Base-by-base conservation (phyloP, 2,113 vertebrate genomes). In the Hypomesus transpacificus region DNA sequence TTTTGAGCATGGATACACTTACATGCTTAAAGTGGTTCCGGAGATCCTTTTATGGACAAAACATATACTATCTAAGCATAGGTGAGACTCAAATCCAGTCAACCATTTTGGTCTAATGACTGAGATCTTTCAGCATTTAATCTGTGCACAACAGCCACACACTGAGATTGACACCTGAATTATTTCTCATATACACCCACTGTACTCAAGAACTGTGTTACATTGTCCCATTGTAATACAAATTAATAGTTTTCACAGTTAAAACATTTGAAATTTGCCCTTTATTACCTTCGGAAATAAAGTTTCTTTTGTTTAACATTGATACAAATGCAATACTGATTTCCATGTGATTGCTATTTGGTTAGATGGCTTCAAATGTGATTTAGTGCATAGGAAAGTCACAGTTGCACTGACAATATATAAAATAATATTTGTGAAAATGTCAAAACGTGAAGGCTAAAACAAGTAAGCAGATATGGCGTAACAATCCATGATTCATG, bases 371-470 rank as follows among this genome's bases (percentile, higher is more conserved):
- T 79, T 78, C 31, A 84, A 82, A 86, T 87, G 85, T 85, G 81
- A 84, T 84, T 80, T 85, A 24, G 74, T 80, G 73, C n/a, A 66
- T 65, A 13, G 71, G 76, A 76, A 82, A 81, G 79, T 80, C 75
- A 82, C 82, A 88, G 83, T 86, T 86, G 83, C 83, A 88, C 75
- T 87, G 75, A 81, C 53, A 85, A 67, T 52, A 80, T 56, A 85
- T 70, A 82, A 79, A 51, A 82, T 86, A 83, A 88, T 81, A 90
- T 86, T 82, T 76, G 76, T 73, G 80, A 54, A 77, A 89, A 88
- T 81, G 83, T 90, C 83, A 85, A 85, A 91, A 87, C 84, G 80
- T 86, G 82, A 89, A 88, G 78, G 82, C 75, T 80, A 85, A 77
- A 75, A 89, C 73, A 88, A 79, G 75, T 70, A 79, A 84, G 81